Base-by-base conservation (phyloP, 1,140 invertebrate genomes). In the Aphaenogaster ashmeadi region DNA sequence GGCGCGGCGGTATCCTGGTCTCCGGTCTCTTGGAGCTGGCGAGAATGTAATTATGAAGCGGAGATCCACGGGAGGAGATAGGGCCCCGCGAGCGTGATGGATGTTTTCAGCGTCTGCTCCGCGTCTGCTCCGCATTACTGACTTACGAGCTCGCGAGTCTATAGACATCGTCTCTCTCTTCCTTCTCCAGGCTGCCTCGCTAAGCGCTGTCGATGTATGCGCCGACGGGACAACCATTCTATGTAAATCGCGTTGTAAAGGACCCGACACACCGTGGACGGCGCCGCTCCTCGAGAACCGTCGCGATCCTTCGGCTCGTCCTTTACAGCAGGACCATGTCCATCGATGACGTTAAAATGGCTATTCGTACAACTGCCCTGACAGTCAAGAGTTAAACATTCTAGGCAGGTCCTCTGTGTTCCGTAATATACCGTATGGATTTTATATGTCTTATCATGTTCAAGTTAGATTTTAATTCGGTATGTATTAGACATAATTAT, bases 91-190 rank as follows among this genome's bases (percentile, higher is more conserved):
- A 93, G 92, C 91, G 94, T 95, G 95, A 95, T 95, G 95, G 95
- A 95, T 95, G 95, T 94, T 95, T 95, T 95, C 95, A 95, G 93
- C 95, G 95, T 96, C 94, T 95, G 94, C 93, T 94, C 91, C 93
- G 93, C 93, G 94, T 95, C 95, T 95, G 94, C 94, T 93, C 93
- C 91, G 94, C 94, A 95, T 95, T 95, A 95, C 94, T 92, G 93
- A 92, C 91, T 93, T 93, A 92, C 92, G 93, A 93, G 93, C 88
- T 89, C 86, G 81, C 86, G 81, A 90, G 85, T 90, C 87, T 88
- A 88, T 84, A 89, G 88, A 89, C 89, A 69, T 87, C 80, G 87
- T 90, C 86, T 80, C 83, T 89, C 79, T 88, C 38, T 64, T 21
- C 15, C 78, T 58, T 54, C 36, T 52, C 6, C 36, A 4, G 15